Evolutionary conservation across 2,113 vertebrate species (phyloP), one percentile per base, ranked within the genome.

Genomic region (Probosciger aterrimus): DNA sequence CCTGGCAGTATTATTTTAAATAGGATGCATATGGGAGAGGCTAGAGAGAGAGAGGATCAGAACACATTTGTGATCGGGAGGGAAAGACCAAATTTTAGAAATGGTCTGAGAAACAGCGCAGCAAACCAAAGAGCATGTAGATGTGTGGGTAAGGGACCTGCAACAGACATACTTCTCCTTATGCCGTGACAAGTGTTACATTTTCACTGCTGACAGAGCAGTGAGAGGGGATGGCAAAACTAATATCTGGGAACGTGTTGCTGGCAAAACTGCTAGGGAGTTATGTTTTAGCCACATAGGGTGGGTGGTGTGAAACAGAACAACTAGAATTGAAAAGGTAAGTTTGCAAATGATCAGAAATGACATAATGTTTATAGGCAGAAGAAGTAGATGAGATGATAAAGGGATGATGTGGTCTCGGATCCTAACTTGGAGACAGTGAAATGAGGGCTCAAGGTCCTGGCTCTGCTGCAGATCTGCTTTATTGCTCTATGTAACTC

Each of bases 231-330:
- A 33, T 69, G 44, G n/a, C n/a, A 57, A 79, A 85, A 27, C 65
- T 76, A 14, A 0, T 50, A 20, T 14, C 47, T 15, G 41, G 62
- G 27, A 63, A 28, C 0, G 0, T 7, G 16, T 14, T 74, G 28
- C 68, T 52, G n/a, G 50, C 37, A 67, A 46, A 25, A 14, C 18
- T n/a, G 24, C 28, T 62, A 15, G 6, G 49, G 68, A 69, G 11
- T 17, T 73, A 2, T 5, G 12, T 41, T 37, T 77, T 88, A 30
- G 57, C 52, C 49, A 60, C 1, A 0, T 22, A n/a, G 39, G 39
- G 82, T 85, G 35, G 27, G 75, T 84, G 62, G 39, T 50, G 53
- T 64, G 47, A 35, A 75, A 52, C 2, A 79, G 55, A 67, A n/a
- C 30, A 55, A 39, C 28, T n/a, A 27, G 14, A 47, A 93, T 19